Conservation (phyloP, 2,113 vertebrate genomes). For the Monopterus albus region DNA sequence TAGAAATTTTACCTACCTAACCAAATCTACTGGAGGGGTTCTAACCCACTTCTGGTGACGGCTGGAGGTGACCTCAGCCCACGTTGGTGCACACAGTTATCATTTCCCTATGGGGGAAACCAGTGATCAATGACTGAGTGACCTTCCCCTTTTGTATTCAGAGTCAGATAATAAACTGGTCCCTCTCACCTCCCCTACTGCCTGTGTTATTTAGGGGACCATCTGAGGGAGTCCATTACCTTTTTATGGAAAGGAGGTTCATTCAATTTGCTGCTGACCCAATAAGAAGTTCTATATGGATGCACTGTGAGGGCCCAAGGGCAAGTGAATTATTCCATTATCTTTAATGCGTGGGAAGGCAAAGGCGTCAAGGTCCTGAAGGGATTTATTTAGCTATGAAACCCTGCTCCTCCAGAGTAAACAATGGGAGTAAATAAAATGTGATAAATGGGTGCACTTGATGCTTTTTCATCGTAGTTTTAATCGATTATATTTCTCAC, state of each 20-base stretch:
- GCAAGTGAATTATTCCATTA: constrained; percentile 79
- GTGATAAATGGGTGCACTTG: neutral
- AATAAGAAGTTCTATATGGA: constrained; percentile 64
- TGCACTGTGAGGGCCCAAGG: constrained; percentile 69
- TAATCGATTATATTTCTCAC: neutral
- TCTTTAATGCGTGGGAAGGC: constrained; percentile 63
- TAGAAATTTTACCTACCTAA: no score
- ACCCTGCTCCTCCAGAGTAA: constrained; percentile 40
- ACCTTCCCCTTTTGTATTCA: constrained; percentile 63
- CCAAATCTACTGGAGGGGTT: neutral
- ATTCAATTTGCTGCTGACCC: constrained; percentile 74
- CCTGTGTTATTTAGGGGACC: constrained; percentile 77
- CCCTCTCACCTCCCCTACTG: constrained; percentile 62
- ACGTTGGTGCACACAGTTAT: constrained; percentile 68
- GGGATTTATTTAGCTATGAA: constrained; percentile 61
- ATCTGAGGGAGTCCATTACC: constrained; percentile 76
- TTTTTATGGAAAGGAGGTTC: constrained; percentile 80
- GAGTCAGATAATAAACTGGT: constrained; percentile 75
- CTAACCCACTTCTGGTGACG: neutral
- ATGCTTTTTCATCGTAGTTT: neutral
- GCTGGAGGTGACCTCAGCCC: constrained; percentile 58
- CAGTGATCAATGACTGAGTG: constrained; percentile 73
- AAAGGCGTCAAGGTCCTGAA: constrained; percentile 44
- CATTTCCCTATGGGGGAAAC: constrained; percentile 51
- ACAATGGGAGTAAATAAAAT: constrained; percentile 24